Evolutionary conservation across 2,888 invertebrate species (phyloP).

Genomic region (Linyphia triangularis): DNA sequence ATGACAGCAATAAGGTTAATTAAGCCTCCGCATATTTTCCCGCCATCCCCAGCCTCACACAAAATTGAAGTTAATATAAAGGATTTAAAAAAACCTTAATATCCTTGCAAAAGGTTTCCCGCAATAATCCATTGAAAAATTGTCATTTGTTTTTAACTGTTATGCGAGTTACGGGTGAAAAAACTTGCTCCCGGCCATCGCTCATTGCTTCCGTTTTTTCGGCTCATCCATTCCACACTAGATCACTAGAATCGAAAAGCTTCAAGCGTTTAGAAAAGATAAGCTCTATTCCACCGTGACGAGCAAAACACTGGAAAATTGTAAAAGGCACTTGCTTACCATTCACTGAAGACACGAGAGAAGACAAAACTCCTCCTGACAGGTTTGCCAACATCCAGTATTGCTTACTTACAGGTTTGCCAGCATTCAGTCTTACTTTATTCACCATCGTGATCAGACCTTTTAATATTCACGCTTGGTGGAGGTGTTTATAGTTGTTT

Average conservation of each 20-base stretch:
- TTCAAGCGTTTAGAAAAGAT: constrained; percentile 37
- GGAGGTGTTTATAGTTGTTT: not conserved
- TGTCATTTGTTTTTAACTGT: constrained; percentile 35
- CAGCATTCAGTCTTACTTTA: constrained; percentile 36
- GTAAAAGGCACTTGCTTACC: not conserved
- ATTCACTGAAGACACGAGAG: not conserved
- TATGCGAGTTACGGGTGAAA: constrained; percentile 59
- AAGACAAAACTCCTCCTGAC: not conserved
- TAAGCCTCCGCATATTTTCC: no score
- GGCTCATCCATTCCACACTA: constrained; percentile 28
- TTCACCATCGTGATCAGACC: not conserved
- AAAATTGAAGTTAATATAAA: no score
- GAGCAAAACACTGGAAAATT: constrained; percentile 13
- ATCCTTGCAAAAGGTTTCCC: no score
- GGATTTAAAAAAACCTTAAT: no score
- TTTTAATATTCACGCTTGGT: not conserved
- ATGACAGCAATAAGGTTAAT: no score
- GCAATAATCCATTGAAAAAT: not conserved
- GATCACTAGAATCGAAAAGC: constrained; percentile 62
- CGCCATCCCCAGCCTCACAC: no score
- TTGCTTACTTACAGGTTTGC: constrained; percentile 3
- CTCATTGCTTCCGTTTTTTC: constrained; percentile 58
- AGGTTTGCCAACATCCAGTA: not conserved
- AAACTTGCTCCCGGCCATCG: constrained; percentile 19
- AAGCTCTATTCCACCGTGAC: constrained; percentile 13